Conservation (phyloP, 2,797 vertebrate genomes). For the Glyptemys insculpta region DNA sequence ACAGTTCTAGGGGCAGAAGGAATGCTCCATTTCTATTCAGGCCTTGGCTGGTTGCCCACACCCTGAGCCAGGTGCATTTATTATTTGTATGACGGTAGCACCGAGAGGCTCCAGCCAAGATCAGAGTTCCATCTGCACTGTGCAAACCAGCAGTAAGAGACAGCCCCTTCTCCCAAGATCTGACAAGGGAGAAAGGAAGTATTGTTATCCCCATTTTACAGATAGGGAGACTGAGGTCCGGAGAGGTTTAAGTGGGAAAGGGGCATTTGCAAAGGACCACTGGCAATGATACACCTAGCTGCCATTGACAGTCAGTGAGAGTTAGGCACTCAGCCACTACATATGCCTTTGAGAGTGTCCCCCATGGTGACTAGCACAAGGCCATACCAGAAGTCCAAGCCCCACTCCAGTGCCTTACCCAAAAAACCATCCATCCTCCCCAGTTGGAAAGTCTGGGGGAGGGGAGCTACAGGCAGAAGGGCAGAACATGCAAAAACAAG, state of each 20-base stretch:
- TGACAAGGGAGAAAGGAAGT: not conserved
- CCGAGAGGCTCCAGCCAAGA: not conserved
- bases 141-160: not conserved
- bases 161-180: not conserved
- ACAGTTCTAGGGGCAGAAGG: not conserved
- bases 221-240: not conserved
- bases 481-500: not conserved
- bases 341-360: not conserved
- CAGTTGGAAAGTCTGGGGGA: not conserved
- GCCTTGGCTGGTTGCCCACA: not conserved
- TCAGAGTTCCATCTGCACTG: not conserved
- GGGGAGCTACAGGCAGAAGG: not conserved
- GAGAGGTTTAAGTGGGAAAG: not conserved
- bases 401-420: not conserved
- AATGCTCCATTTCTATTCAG: not conserved
- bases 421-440: not conserved
- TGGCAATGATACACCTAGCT: not conserved
- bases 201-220: not conserved
- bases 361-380: not conserved
- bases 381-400: not conserved
- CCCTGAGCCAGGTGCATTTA: not conserved
- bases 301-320: not conserved
- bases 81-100: not conserved
- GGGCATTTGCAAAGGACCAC: not conserved
- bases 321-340: not conserved